phyloP scores from a whole-genome alignment of 1,140 invertebrate species.

The Lordiphosa clarofinis region DNA sequence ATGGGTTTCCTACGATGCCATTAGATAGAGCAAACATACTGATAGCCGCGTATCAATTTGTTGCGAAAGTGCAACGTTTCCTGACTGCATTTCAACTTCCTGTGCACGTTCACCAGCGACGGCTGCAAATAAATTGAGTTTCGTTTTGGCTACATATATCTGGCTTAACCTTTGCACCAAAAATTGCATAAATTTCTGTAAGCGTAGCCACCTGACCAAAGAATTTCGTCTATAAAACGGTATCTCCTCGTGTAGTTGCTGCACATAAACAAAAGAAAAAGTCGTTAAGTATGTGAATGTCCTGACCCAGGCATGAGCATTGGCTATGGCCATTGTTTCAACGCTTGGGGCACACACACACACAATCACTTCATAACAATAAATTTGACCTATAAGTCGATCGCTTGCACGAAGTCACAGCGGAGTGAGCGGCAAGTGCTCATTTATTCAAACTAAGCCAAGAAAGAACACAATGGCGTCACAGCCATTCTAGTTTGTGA shows the following conservation, averaged over 20 bases:
- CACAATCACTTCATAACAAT: conserved; percentile 46
- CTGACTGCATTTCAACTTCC: conserved; percentile 36
- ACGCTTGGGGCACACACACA: conserved; percentile 20
- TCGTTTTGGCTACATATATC: conserved; percentile 24
- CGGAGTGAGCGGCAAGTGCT: too few relatives aligned
- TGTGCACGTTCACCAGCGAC: conserved; percentile 29
- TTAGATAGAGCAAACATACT: conserved; percentile 56
- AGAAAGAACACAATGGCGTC: too few relatives aligned
- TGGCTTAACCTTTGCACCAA: conserved; percentile 10
- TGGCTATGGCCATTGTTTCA: conserved; percentile 48
- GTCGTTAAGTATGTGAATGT: conserved; percentile 48
- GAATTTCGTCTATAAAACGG: conserved; percentile 30
- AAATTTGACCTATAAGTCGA: conserved; percentile 52
- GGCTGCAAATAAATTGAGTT: conserved; percentile 45
- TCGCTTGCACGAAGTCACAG: conserved; percentile 26
- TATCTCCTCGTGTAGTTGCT: conserved; percentile 33
- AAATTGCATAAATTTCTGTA: conserved; percentile 52
- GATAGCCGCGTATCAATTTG: conserved; percentile 55
- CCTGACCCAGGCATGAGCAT: conserved; percentile 9
- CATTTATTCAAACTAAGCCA: too few relatives aligned
- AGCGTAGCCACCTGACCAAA: background rate
- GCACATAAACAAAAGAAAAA: conserved; percentile 54
- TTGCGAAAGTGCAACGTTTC: conserved; percentile 31
- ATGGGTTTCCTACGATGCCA: conserved; percentile 54
- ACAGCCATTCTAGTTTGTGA: too few relatives aligned